Base-by-base conservation (phyloP, 2,888 invertebrate species). In the Thymelicus lineola region DNA sequence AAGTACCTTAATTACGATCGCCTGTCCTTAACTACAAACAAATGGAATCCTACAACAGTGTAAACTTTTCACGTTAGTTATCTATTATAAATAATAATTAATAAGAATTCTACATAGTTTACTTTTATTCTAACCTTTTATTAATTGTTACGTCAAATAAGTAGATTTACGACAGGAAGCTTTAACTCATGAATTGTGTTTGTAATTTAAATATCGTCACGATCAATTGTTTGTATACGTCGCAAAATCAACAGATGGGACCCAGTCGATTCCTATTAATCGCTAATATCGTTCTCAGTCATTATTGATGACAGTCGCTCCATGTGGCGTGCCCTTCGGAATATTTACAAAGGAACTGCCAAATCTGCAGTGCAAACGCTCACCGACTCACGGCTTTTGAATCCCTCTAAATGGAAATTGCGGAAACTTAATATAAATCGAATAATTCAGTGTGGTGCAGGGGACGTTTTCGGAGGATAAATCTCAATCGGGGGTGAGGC, bases 381-480 rank as follows among this genome's bases (percentile, higher is more conserved):
- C 86, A 82, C 84, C 79, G 80, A 75, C 73, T 81, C 70, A 58
- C 71, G 72, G 78, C 80, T 81, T 80, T 83, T 79, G 83, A 82
- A 84, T 88, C 91, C 89, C 89, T 90, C 87, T 84, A 83, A 88
- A 88, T 88, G 86, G 89, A 87, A 91, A 90, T 90, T 88, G 88
- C 90, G 92, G 90, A 93, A 93, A 93, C 91, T 89, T 90, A 92
- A 92, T 93, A 92, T 91, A 93, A 93, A 92, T 91, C 90, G 91
- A 86, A 92, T 93, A 91, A 93, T 90, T 88, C 86, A 88, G 86
- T 90, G 83, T 86, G 82, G 84, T 86, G 86, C 84, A 85, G 90
- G 93, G 91, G 89, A 87, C 83, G 85, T 89, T 91, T 90, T 82
- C 88, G 87, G 86, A 83, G 89, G 88, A 91, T 91, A 90, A 90